These are phyloP conservation scores for Empidonax alnorum DNA, from an alignment of 2,113 vertebrate genomes.

Conservation along the genomic window DNA sequence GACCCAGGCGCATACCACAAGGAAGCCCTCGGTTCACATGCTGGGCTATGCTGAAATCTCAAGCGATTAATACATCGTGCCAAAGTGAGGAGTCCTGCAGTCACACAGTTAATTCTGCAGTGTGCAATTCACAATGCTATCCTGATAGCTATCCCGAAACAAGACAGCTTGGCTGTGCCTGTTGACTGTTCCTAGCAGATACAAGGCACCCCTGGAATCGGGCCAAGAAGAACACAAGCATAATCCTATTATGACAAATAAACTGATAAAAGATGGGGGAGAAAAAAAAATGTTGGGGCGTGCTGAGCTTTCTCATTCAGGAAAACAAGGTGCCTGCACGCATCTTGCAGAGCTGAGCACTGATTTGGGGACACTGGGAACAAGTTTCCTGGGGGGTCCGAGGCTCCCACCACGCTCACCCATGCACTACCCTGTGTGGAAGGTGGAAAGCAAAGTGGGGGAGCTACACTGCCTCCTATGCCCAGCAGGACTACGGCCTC, in stretches of 20 bases:
- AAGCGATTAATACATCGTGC: fast-evolving
- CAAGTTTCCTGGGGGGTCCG: fast-evolving
- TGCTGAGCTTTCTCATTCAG: background rate
- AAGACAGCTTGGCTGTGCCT: background rate
- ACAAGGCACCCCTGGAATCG: background rate
- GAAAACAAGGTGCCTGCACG: background rate
- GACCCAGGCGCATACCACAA: fast-evolving
- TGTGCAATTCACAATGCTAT: fast-evolving
- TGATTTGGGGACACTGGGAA: background rate
- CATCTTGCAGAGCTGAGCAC: background rate
- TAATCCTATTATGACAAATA: background rate
- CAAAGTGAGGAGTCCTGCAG: fast-evolving
- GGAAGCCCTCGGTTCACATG: fast-evolving
- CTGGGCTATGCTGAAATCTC: background rate
- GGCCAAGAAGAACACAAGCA: background rate
- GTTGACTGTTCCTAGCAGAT: background rate
- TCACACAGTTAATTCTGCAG: background rate
- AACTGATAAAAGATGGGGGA: background rate
- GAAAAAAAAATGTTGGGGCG: background rate
- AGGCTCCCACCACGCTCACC: background rate
- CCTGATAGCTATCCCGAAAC: background rate
- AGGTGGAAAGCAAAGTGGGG: fast-evolving
- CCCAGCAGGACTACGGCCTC: fast-evolving
- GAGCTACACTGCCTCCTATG: fast-evolving
- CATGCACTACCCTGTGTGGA: fast-evolving